Conservation (phyloP, 92 coral and sea anemone species). For the Palythoa grandiflora region DNA sequence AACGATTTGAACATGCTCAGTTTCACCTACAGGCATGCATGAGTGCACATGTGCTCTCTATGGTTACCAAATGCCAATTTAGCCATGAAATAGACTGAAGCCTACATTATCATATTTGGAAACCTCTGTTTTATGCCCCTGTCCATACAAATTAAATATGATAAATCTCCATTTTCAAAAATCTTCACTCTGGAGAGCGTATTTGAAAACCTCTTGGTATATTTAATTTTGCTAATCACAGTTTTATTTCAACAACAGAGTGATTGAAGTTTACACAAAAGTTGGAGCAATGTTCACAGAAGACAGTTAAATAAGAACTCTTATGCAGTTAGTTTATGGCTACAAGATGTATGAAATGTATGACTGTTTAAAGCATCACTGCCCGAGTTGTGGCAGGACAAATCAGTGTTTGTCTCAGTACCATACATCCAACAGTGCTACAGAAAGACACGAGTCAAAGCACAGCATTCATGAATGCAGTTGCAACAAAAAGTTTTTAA, state of each 20-base stretch:
- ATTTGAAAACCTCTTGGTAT: no score
- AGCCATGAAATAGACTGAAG: no score
- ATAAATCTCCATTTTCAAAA: no score
- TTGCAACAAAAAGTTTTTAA: neutral
- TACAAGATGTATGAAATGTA: neutral
- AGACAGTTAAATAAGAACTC: neutral
- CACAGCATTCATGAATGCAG: neutral
- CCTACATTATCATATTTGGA: no score
- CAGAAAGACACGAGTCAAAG: neutral
- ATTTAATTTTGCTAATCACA: neutral
- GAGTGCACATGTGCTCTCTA: no score
- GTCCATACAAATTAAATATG: no score
- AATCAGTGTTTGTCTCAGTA: neutral
- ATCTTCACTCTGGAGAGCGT: no score
- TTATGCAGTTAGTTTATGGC: neutral
- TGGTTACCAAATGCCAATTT: no score
- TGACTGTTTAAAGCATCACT: neutral
- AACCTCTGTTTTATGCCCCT: no score
- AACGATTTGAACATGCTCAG: no score
- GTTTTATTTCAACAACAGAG: neutral
- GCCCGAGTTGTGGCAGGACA: constrained; percentile 3
- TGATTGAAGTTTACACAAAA: neutral
- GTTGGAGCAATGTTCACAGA: neutral
- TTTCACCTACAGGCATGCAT: no score
- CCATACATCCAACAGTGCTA: neutral